phyloP scores from a whole-genome alignment of 2,113 vertebrate species.

The Caracal caracal region DNA sequence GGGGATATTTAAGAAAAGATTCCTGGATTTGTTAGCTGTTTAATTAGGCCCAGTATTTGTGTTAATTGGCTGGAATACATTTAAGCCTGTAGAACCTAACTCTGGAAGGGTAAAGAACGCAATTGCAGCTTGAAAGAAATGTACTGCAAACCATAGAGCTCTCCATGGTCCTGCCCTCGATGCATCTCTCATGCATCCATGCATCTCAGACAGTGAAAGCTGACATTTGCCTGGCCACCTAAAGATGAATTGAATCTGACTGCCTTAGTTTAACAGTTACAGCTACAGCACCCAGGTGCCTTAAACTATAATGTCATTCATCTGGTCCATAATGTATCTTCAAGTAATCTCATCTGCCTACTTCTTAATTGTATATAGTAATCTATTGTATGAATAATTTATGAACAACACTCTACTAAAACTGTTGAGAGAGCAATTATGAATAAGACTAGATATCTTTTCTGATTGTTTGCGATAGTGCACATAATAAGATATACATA shows the following conservation, averaged over 20 bases:
- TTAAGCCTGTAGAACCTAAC: neutral
- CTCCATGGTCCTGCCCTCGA: slow-evolving; percentile 57
- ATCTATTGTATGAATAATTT: neutral
- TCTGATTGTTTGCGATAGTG: neutral
- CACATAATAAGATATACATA: neutral
- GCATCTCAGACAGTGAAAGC: neutral
- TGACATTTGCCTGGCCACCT: neutral
- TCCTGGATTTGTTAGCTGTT: neutral
- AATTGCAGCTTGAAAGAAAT: neutral
- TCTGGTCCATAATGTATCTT: neutral
- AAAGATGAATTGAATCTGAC: neutral
- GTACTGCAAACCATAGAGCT: neutral
- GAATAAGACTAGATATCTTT: neutral
- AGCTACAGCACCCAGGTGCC: neutral
- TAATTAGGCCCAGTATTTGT: neutral
- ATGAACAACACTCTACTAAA: neutral
- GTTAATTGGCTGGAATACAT: neutral
- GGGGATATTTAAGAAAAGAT: neutral
- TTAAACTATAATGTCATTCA: slow-evolving; percentile 25
- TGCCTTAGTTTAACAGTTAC: neutral
- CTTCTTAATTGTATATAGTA: slow-evolving; percentile 16
- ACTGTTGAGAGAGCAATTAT: neutral
- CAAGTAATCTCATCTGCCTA: neutral
- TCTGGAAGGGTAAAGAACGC: neutral
- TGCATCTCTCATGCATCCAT: rapidly evolving